Percentiles rank a stretch among this genome's conserved stretches.
phyloP scores from a whole-genome alignment of 2,888 invertebrate genomes.

The Leptodirus hochenwartii region DNA sequence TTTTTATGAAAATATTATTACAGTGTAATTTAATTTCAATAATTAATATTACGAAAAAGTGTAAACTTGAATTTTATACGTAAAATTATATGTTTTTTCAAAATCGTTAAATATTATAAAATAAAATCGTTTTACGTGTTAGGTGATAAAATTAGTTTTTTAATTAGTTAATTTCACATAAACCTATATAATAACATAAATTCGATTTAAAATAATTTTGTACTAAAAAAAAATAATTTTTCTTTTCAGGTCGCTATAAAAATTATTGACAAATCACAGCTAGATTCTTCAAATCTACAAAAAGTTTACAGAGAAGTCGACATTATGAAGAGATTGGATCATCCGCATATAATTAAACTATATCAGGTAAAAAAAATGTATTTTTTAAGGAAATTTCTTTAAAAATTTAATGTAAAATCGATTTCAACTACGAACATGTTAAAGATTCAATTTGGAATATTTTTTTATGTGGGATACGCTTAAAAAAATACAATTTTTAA shows the following conservation, averaged over 20 bases:
- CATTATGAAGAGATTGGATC: constrained; percentile 91
- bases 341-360: constrained; percentile 94
- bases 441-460: no score
- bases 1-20: no score
- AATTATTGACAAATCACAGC: constrained; percentile 85
- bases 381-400: constrained; percentile 1
- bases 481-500: no score
- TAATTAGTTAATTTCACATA: neutral
- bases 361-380: constrained; percentile 54
- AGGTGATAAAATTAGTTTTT: neutral
- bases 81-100: no score
- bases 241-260: constrained; percentile 81
- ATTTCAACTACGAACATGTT: no score
- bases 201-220: constrained; percentile 1
- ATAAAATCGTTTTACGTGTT: neutral
- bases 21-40: no score
- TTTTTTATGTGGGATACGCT: no score
- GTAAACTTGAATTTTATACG: no score
- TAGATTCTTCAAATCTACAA: constrained; percentile 78
- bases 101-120: no score
- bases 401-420: no score
- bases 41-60: no score
- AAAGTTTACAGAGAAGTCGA: constrained; percentile 96
- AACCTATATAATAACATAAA: neutral
- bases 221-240: constrained; percentile 9